phyloP scores from a whole-genome alignment of 2,113 vertebrate genomes.

The Eublepharis macularius region DNA sequence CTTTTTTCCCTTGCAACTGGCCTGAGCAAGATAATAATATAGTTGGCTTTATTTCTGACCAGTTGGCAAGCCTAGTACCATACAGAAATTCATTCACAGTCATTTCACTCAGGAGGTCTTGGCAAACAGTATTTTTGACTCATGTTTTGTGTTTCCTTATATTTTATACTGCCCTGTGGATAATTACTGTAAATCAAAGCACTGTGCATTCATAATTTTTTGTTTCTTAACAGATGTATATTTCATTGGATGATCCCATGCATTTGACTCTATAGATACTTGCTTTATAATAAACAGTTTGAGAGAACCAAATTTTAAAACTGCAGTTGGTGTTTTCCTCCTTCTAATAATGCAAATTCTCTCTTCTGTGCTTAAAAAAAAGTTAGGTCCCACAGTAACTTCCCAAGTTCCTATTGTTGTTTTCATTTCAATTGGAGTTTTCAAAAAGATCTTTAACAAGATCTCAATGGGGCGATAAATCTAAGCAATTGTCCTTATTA shows the following conservation, averaged over 20 bases:
- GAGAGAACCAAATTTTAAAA: slow-evolving; percentile 56
- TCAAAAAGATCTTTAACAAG: slow-evolving; percentile 78
- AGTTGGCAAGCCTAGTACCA: too few species aligned
- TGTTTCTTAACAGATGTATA: slow-evolving; percentile 50
- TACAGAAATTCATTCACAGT: too few species aligned
- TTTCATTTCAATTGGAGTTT: slow-evolving; percentile 75
- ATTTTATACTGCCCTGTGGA: not conserved
- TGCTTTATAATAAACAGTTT: slow-evolving; percentile 50
- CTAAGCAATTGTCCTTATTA: slow-evolving; percentile 81
- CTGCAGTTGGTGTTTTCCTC: slow-evolving; percentile 45
- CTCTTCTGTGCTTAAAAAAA: slow-evolving; percentile 55
- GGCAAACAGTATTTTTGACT: not conserved
- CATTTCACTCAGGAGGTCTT: not conserved
- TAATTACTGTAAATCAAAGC: not conserved
- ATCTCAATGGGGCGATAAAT: slow-evolving; percentile 79
- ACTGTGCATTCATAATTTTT: not conserved
- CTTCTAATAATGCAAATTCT: slow-evolving; percentile 53
- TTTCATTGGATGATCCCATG: slow-evolving; percentile 27
- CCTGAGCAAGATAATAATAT: too few species aligned
- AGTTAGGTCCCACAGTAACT: slow-evolving; percentile 71
- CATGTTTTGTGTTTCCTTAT: not conserved
- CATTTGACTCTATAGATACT: slow-evolving; percentile 33
- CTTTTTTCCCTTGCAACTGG: too few species aligned
- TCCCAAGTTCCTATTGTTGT: slow-evolving; percentile 75
- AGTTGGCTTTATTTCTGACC: too few species aligned